Evolutionary conservation across 2,888 invertebrate genomes (phyloP), one percentile per base, ranked within the genome.

Genomic region (Erebia palarica): DNA sequence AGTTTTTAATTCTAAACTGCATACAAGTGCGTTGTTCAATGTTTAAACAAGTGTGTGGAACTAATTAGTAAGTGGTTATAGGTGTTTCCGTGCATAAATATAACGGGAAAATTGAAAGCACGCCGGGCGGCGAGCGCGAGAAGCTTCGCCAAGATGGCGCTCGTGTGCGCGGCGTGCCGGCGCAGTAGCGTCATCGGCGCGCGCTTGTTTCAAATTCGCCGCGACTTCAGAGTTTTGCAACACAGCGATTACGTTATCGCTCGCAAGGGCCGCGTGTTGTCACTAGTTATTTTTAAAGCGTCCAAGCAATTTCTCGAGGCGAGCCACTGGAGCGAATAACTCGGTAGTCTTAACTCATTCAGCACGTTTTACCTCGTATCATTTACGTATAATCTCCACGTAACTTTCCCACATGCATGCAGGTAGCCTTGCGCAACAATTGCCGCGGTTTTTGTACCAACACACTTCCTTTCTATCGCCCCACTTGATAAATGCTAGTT

Each of bases 251-350:
- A 90, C 92, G 90, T 90, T 92, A 89, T 84, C 76, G 78, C 80
- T 85, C 85, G 87, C 86, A 86, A 88, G 89, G 89, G 87, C 84
- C 86, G 90, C 85, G 81, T 90, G 91, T 90, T 92, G 91, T 92
- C 92, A 92, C 88, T 88, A 86, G 89, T 90, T 93, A 92, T 92
- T 92, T 91, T 91, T 92, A 91, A 87, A 88, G 85, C 80, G 85
- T 83, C 84, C 82, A 80, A 84, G 81, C 82, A 73, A 79, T 78
- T 75, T 76, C 77, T 78, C 75, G 76, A 75, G 76, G 77, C 77
- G 76, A 81, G 80, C 83, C 81, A 85, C 80, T 84, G 84, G 82
- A 85, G 85, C 86, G 84, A 83, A 79, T 83, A 86, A 85, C 82
- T 73, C 81, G 84, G 9, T 47, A 11, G 13, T 13, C 9, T n/a